Percentiles rank a stretch among this genome's conserved stretches.
Evolutionary conservation across 92 coral and sea anemone species (phyloP).

Genomic region (Montipora capitata): DNA sequence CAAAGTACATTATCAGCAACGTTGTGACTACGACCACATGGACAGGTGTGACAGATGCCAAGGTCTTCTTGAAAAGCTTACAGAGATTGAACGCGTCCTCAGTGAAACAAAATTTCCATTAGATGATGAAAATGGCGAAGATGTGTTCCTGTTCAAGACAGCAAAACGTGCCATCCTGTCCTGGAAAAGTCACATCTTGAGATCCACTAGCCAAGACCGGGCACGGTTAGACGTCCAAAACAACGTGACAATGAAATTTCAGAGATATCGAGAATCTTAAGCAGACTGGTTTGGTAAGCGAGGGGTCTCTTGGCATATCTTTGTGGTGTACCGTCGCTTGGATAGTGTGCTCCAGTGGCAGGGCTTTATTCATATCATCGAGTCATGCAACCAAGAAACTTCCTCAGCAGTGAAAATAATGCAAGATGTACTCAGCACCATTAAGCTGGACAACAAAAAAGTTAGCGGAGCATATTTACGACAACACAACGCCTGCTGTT

Average conservation of each 20-base stretch:
- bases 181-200: too few species aligned
- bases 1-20: neutral
- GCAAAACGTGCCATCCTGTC: constrained; percentile 32
- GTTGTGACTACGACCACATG: constrained; percentile 26
- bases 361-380: too few species aligned
- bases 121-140: constrained; percentile 60
- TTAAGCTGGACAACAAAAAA: constrained; percentile 28
- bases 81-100: constrained; percentile 12
- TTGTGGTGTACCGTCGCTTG: too few species aligned
- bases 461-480: neutral
- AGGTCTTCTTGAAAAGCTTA: constrained; percentile 8
- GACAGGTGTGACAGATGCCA: constrained; percentile 24
- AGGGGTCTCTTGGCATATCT: too few species aligned
- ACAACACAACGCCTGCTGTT: constrained; percentile 58
- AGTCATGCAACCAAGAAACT: too few species aligned
- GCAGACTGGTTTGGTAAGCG: too few species aligned
- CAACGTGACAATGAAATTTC: too few species aligned
- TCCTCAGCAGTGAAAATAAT: neutral
- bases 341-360: too few species aligned
- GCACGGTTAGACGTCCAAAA: too few species aligned
- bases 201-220: too few species aligned
- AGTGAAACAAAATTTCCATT: constrained; percentile 5
- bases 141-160: constrained; percentile 23
- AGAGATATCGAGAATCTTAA: too few species aligned
- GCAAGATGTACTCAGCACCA: constrained; percentile 36